phyloP scores from a whole-genome alignment of 64 coral and sea anemone genomes.

The Pocillopora verrucosa region DNA sequence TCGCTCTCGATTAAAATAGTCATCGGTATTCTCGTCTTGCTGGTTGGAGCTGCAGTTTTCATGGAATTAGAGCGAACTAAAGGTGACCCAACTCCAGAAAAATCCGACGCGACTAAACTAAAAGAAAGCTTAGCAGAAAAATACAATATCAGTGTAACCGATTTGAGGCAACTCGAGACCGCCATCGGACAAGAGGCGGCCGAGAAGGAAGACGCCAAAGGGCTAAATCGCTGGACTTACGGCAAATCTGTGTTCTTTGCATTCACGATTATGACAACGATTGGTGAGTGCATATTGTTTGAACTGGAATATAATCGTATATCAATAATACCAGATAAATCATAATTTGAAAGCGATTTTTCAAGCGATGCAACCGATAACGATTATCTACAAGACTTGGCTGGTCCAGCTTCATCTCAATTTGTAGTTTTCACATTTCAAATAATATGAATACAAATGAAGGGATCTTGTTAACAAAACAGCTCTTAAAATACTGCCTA shows the following conservation, averaged over 20 bases:
- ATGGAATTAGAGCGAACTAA: constrained; percentile 61
- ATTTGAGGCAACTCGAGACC: constrained; percentile 29
- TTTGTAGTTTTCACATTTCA: neutral
- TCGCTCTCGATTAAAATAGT: constrained; percentile 63
- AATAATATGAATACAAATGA: neutral
- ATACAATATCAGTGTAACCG: constrained; percentile 62
- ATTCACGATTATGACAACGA: constrained; percentile 95
- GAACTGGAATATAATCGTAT: neutral
- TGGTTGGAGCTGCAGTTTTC: constrained; percentile 81
- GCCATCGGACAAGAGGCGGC: constrained; percentile 34
- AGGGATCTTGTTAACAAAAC: neutral
- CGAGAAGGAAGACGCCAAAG: neutral
- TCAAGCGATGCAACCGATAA: neutral
- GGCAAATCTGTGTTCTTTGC: constrained; percentile 87
- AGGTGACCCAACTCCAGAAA: neutral
- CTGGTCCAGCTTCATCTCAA: neutral
- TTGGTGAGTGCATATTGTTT: constrained; percentile 49
- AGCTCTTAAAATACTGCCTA: neutral
- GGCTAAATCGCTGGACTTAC: constrained; percentile 69
- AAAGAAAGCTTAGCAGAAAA: constrained; percentile 48
- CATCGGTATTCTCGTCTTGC: constrained; percentile 60
- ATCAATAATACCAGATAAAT: too few relatives aligned
- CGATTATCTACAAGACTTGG: neutral
- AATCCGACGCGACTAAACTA: constrained; percentile 24
- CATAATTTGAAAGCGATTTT: neutral